Evolutionary conservation across 2,888 invertebrate genomes (phyloP), one percentile per base, ranked within the genome.

Genomic region (Altica lythri): DNA sequence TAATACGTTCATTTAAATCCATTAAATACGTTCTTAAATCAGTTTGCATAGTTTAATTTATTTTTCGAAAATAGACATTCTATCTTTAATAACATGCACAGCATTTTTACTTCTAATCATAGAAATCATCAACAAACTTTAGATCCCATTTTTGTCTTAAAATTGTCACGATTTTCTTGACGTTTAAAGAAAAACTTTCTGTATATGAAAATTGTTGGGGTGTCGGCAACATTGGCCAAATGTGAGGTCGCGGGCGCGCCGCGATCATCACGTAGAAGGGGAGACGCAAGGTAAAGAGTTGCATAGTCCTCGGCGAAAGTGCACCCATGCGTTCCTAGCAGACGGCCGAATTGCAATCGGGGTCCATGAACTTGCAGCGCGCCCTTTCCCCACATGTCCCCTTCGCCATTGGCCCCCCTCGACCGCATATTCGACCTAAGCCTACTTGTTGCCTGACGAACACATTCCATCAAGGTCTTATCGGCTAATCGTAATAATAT

Each of bases 251-350:
- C n/a, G 14, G 45, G 45, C 45, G 45, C 34, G 49, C 37, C 38
- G 49, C 49, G 18, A 19, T n/a, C 18, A 14, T 17, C 17, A 58
- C 30, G 58, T n/a, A n/a, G n/a, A n/a, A n/a, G 53, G 64, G 60
- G 56, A 60, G 55, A 63, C 60, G 51, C 66, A 59, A 66, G 67
- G 65, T 65, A 68, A 69, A 66, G 68, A 70, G 71, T 70, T 73
- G 74, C 74, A 74, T 74, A 74, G 74, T 70, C 72, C 72, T 68
- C 60, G 72, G 70, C 73, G 74, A 75, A 75, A 76, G 75, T 76
- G 75, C 76, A 76, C 69, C 75, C 75, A 76, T 76, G 75, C 76
- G 75, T 75, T 75, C 75, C 74, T 76, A 76, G 76, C 76, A 75
- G 74, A 75, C 74, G 70, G 74, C 74, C 75, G 75, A 75, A 75